These are phyloP conservation scores for Cuculus canorus DNA, from an alignment of 2,797 vertebrate genomes.

Conservation along the genomic window DNA sequence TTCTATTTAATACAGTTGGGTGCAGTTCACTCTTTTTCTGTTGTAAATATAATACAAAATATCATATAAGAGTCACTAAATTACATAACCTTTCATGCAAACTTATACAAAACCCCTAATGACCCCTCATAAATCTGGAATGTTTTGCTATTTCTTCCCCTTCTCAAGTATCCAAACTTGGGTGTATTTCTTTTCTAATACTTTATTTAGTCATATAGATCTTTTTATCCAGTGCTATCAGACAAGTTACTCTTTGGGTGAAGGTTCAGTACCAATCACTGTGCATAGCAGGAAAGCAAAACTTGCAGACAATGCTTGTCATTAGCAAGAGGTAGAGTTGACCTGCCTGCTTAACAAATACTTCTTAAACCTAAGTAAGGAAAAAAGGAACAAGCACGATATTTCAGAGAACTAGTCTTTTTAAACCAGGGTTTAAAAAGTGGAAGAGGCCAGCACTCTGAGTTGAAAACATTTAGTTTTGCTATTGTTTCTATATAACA, in stretches of 20 bases:
- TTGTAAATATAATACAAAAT: slow-evolving; percentile 33
- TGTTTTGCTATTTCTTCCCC: slow-evolving; percentile 17
- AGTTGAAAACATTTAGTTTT: background rate
- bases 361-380: background rate
- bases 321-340: background rate
- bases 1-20: background rate
- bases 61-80: slow-evolving; percentile 35
- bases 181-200: background rate
- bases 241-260: background rate
- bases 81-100: slow-evolving; percentile 31
- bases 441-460: background rate
- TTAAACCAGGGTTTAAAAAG: background rate
- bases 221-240: background rate
- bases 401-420: background rate
- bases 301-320: background rate
- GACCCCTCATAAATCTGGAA: slow-evolving; percentile 4
- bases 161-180: background rate
- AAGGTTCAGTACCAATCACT: background rate
- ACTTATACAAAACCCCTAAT: background rate
- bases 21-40: background rate
- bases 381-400: background rate
- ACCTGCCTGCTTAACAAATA: background rate
- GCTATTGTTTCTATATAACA: slow-evolving; percentile 5
- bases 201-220: background rate
- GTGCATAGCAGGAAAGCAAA: background rate